Percentiles rank a stretch among this genome's conserved stretches.
Evolutionary conservation across 2,888 invertebrate genomes (phyloP).

Genomic region (Sthenelais limicola): DNA sequence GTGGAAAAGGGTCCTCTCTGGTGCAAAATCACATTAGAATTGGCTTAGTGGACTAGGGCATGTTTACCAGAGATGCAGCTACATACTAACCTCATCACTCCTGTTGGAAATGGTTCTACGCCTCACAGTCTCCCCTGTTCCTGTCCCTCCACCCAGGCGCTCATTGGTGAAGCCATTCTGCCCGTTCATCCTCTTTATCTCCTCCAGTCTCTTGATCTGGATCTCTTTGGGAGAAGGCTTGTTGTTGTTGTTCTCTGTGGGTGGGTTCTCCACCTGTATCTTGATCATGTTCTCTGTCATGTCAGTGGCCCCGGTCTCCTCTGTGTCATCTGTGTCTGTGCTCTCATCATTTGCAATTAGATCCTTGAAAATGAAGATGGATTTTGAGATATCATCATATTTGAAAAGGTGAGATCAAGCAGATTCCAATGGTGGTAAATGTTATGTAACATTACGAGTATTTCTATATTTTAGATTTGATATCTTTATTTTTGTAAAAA

Average conservation of each 20-base stretch:
- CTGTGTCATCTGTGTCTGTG: constrained; percentile 6
- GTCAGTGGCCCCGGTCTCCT: constrained; percentile 2
- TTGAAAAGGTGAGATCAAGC: too few species aligned
- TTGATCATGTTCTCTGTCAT: constrained; percentile 2
- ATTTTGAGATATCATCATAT: too few species aligned
- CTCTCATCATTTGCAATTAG: constrained; percentile 20
- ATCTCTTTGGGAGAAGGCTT: not conserved
- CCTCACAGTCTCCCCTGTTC: not conserved
- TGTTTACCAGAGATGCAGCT: too few species aligned
- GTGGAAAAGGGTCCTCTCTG: too few species aligned
- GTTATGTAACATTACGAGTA: too few species aligned
- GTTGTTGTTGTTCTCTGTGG: not conserved
- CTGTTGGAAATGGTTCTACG: constrained; percentile 14
- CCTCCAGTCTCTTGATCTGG: not conserved
- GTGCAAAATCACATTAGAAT: too few species aligned
- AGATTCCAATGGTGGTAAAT: too few species aligned
- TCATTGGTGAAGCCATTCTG: too few species aligned
- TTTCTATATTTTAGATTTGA: too few species aligned
- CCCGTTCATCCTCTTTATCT: not conserved
- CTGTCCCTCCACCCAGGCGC: not conserved
- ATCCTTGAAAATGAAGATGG: constrained; percentile 4
- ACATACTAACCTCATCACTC: not conserved
- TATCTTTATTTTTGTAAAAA: too few species aligned
- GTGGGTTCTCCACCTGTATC: not conserved
- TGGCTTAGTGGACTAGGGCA: too few species aligned